phyloP scores from a whole-genome alignment of 2,113 vertebrate species.

The Echinops telfairi region DNA sequence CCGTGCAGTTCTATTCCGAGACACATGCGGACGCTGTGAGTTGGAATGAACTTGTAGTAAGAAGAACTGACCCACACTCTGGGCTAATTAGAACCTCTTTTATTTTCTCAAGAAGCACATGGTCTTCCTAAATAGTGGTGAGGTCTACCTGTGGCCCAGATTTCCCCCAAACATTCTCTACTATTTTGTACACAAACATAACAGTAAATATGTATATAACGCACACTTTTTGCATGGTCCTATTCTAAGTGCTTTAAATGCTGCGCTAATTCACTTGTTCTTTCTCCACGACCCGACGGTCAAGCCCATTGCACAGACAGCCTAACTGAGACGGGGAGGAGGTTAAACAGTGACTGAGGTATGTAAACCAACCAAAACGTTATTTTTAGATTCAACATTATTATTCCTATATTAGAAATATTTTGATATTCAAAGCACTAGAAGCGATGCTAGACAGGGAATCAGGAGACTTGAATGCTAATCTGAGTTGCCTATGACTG shows the following conservation, averaged over 20 bases:
- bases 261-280: not conserved
- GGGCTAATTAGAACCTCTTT: not conserved
- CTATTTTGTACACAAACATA: not conserved
- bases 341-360: not conserved
- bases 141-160: not conserved
- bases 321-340: not conserved
- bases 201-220: not conserved
- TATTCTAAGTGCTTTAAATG: not conserved
- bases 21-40: not conserved
- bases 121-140: not conserved
- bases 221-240: rapidly evolving
- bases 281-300: not conserved
- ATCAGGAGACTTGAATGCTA: not conserved
- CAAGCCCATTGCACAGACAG: not conserved
- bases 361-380: slow-evolving; percentile 13
- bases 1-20: not conserved
- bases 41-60: not conserved
- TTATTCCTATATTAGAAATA: not conserved
- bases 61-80: not conserved
- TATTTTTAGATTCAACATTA: not conserved
- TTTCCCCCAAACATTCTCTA: not conserved
- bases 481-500: not conserved
- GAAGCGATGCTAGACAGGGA: not conserved
- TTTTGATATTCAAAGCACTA: not conserved
- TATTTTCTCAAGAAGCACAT: not conserved